phyloP scores from a whole-genome alignment of 2,797 vertebrate genomes.

The Pitangus sulphuratus region DNA sequence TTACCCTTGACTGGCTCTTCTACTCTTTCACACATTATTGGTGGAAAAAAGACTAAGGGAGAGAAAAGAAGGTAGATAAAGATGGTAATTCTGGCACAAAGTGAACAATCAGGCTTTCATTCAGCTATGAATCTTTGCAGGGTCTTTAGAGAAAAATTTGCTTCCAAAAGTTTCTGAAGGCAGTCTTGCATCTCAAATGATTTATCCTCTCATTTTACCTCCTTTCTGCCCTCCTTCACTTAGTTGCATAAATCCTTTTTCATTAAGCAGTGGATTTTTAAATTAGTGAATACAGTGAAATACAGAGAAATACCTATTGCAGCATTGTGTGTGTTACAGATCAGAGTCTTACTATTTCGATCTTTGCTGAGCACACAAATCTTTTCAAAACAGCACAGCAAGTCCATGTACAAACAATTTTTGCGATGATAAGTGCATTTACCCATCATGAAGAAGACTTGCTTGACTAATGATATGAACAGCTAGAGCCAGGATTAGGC shows the following conservation, averaged over 20 bases:
- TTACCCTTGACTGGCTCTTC: not conserved
- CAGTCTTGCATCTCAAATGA: not conserved
- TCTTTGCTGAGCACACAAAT: not conserved
- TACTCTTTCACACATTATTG: not conserved
- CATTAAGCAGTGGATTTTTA: not conserved
- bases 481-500: not conserved
- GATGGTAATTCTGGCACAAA: not conserved
- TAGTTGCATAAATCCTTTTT: not conserved
- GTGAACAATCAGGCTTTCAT: not conserved
- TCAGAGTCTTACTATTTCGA: not conserved
- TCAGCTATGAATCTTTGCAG: not conserved
- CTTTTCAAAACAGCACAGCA: not conserved
- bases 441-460: not conserved
- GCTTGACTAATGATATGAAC: not conserved
- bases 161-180: not conserved
- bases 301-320: not conserved
- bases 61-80: not conserved
- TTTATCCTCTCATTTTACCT: not conserved
- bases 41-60: not conserved
- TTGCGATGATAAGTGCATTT: not conserved
- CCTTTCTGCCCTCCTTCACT: not conserved
- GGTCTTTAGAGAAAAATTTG: not conserved
- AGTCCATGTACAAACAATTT: not conserved
- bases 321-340: not conserved
- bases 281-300: not conserved